Evolutionary conservation across 1,140 invertebrate genomes (phyloP), one percentile per base, ranked within the genome.

Genomic region (Drosophila kikkawai): DNA sequence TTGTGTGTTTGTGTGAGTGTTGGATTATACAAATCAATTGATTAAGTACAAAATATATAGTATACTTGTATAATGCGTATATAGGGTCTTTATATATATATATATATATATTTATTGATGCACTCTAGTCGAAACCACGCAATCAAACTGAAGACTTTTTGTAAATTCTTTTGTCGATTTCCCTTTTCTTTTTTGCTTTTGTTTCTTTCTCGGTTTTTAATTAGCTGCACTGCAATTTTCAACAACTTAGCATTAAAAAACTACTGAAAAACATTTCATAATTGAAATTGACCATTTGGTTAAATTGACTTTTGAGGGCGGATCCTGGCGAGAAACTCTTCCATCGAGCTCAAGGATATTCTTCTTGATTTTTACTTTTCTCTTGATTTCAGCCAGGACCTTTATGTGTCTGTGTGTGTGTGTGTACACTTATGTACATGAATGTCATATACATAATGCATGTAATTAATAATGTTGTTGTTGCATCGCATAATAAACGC

Each of bases 371-470:
- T 63, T 63, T 39, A 48, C 57, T 42, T 39, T 65, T 73, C 44
- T 67, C 66, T 57, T 70, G 82, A 86, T 79, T 85, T 48, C 34
- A 60, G 69, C 75, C 75, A 79, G 82, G 63, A 81, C 57, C 63
- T 81, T 53, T 55, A 12, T 48, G 50, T 79, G 36, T 55, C 9
- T 70, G 42, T 64, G 63, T 63, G 36, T 77, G 26, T 50, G 36
- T 75, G 55, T 67, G 19, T 70, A 50, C 56, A 76, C 26, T 44
- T 53, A 71, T 76, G 83, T 83, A 86, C 71, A 86, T 86, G 83
- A 83, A 82, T 86, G 82, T 82, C 82, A 86, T 86, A 86, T 86
- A 87, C 83, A 86, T 87, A 87, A 87, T 87, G 76, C 51, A 58
- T 77, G 64, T 70, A 75, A 80, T 80, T 75, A 70, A 78, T 74